Evolutionary conservation across 2,888 invertebrate species (phyloP).

Genomic region (Phyto melanocephala): DNA sequence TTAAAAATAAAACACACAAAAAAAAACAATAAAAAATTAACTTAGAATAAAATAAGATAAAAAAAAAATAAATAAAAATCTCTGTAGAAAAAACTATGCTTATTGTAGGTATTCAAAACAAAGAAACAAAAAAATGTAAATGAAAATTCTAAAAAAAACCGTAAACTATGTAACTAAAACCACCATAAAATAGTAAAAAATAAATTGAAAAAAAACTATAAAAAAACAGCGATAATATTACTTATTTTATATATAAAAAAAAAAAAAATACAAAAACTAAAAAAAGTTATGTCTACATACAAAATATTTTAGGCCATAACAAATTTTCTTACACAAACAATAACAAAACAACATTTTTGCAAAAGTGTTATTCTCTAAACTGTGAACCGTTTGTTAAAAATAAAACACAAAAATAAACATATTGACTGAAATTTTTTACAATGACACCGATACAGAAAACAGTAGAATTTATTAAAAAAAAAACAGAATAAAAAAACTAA

Average conservation of each 20-base stretch:
- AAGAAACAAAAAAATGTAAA: conserved; percentile 27
- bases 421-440: conserved; percentile 57
- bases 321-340: conserved; percentile 49
- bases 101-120: conserved; percentile 46
- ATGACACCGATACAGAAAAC: conserved; percentile 47
- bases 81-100: conserved; percentile 38
- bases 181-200: conserved; percentile 53
- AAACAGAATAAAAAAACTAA: not conserved
- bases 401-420: conserved; percentile 3
- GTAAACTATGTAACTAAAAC: conserved; percentile 65
- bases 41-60: not conserved
- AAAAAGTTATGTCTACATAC: conserved; percentile 37
- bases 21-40: conserved; percentile 15
- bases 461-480: conserved; percentile 29
- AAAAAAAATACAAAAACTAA: conserved; percentile 1
- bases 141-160: conserved; percentile 55
- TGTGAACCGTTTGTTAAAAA: conserved; percentile 24
- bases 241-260: conserved; percentile 28
- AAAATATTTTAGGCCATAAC: conserved; percentile 51
- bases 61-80: conserved; percentile 31
- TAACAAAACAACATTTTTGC: conserved; percentile 12
- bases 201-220: not conserved
- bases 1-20: conserved; percentile 10
- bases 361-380: conserved; percentile 52
- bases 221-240: conserved; percentile 24